phyloP scores from a whole-genome alignment of 2,888 invertebrate species.

The Brachypalpus laphriformis region DNA sequence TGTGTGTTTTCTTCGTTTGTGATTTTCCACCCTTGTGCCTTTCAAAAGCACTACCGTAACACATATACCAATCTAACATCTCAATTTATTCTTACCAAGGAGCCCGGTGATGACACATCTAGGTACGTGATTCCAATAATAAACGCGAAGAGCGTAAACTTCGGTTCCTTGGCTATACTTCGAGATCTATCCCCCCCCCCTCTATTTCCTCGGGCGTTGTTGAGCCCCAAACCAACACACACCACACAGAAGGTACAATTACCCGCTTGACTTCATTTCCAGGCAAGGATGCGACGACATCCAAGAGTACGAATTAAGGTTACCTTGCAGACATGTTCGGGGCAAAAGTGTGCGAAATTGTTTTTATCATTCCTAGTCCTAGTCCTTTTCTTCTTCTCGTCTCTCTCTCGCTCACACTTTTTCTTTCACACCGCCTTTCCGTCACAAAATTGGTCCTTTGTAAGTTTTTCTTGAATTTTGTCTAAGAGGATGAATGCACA shows the following conservation, averaged over 20 bases:
- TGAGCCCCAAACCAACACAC: conserved; percentile 26
- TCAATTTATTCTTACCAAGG: conserved; percentile 67
- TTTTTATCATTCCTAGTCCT: conserved; percentile 54
- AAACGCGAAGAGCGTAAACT: conserved; percentile 56
- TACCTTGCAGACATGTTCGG: conserved; percentile 40
- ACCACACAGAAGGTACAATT: conserved; percentile 70
- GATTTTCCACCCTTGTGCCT: conserved; percentile 68
- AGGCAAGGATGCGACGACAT: conserved; percentile 67
- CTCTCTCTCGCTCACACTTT: neutral
- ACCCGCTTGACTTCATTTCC: conserved; percentile 70
- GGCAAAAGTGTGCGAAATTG: conserved; percentile 68
- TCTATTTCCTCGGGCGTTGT: no score
- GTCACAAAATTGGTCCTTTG: conserved; percentile 48
- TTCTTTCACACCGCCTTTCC: no score
- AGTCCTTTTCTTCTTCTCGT: neutral
- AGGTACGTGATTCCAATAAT: conserved; percentile 71
- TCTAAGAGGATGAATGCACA: conserved; percentile 28
- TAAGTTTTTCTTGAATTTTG: conserved; percentile 34
- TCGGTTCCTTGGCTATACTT: conserved; percentile 38
- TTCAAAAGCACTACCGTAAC: conserved; percentile 58
- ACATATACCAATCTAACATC: conserved; percentile 60
- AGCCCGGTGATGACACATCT: conserved; percentile 72
- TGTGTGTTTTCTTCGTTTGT: conserved; percentile 26
- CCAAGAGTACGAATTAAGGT: conserved; percentile 66
- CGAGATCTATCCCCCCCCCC: conserved; percentile 27